Conservation (phyloP, 2,113 vertebrate genomes). For the Mola mola region DNA sequence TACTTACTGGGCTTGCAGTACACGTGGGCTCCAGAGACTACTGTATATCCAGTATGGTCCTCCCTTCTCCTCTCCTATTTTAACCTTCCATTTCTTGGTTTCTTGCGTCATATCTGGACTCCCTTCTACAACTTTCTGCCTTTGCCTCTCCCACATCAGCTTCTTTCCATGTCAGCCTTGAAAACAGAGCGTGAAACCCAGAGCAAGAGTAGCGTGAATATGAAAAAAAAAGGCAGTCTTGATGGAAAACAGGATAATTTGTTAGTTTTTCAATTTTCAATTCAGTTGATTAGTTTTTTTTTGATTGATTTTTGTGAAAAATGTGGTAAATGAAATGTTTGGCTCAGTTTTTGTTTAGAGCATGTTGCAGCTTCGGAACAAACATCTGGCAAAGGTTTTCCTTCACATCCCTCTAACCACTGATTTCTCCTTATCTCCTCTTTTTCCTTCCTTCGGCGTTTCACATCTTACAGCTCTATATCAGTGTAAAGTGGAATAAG, state of each 20-base stretch:
- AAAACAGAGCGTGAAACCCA: slow-evolving; percentile 4
- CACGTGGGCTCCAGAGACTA: slow-evolving; percentile 27
- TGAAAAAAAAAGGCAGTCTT: no score
- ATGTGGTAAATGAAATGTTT: slow-evolving; percentile 19
- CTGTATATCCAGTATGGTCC: slow-evolving; percentile 2
- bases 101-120: slow-evolving; percentile 45
- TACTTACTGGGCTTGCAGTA: slow-evolving; percentile 15
- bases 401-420: slow-evolving; percentile 8
- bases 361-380: slow-evolving; percentile 43
- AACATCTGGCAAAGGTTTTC: slow-evolving; percentile 72
- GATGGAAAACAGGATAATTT: no score
- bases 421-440: slow-evolving; percentile 10
- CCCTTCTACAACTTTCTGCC: not conserved
- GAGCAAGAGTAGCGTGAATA: not conserved
- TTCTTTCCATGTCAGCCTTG: slow-evolving; percentile 12
- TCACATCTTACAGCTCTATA: slow-evolving; percentile 1
- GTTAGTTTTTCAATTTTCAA: no score
- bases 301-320: not conserved
- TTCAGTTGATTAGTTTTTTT: no score
- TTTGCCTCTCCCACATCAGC: not conserved
- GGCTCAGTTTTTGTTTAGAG: slow-evolving; percentile 43
- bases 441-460: not conserved
- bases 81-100: slow-evolving; percentile 25
- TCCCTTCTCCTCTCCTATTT: slow-evolving; percentile 12
- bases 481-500: not conserved